Evolutionary conservation across 2,113 vertebrate species (phyloP).

Genomic region (Ctenomys sociabilis): DNA sequence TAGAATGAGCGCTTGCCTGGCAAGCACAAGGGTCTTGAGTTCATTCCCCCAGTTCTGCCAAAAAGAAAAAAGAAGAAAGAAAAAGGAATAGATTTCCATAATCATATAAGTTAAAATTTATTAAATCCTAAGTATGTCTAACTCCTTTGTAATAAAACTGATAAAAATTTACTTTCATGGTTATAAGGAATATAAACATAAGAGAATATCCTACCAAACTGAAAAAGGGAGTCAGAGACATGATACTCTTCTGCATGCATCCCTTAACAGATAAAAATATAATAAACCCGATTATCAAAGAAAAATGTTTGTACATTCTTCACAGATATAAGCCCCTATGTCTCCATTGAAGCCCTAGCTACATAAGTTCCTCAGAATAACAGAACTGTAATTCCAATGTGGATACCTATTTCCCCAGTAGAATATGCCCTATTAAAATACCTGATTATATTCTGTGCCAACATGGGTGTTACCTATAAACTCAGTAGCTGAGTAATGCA

Average conservation of each 20-base stretch:
- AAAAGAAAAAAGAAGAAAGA: no score
- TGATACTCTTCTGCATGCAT: not conserved
- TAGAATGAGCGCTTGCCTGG: no score
- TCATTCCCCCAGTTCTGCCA: no score
- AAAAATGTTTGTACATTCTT: not conserved
- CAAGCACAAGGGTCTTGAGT: no score
- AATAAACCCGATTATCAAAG: not conserved
- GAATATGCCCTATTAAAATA: not conserved
- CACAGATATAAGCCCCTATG: not conserved
- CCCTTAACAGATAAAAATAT: not conserved
- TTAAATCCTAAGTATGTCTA: not conserved
- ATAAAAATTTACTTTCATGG: not conserved
- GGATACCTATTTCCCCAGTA: not conserved
- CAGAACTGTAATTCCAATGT: not conserved
- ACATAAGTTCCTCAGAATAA: not conserved
- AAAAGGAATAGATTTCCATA: not conserved
- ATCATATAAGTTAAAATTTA: not conserved
- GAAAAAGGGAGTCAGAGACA: not conserved
- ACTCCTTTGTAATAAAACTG: not conserved
- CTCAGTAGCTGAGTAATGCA: not conserved
- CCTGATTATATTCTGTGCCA: not conserved
- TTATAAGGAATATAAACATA: not conserved
- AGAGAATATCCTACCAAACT: not conserved
- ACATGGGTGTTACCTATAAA: not conserved
- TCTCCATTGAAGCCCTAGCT: not conserved